Evolutionary conservation across 2,888 invertebrate genomes (phyloP), one percentile per base, ranked within the genome.

Genomic region (Hymenopus coronatus): DNA sequence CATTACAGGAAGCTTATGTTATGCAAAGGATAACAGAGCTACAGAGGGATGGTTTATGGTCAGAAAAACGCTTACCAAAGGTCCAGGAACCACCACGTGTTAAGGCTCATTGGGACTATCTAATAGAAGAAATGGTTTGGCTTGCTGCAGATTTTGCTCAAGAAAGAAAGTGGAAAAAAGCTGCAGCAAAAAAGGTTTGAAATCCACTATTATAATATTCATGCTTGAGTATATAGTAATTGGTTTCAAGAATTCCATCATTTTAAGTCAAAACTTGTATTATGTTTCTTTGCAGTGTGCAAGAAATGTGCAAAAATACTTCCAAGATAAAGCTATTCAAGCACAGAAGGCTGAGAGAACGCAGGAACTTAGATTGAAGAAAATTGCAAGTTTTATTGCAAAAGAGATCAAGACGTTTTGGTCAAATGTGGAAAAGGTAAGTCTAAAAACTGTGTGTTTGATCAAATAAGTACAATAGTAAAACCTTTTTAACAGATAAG

Each of bases 71-170:
- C 89, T 94, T 99, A 93, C 98, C 98, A 88, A 98, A 98, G 94
- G 96, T 98, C 91, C 96, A 97, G 92, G 98, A 98, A 94, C 98
- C 98, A 91, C 95, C 96, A 90, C 95, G 99, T 90, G 95, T 96
- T 88, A 99, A 99, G 94, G 97, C 98, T 46, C 99, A 99, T 93
- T 99, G 99, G 99, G 99, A 99, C 94, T 99, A 98, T 93, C 94
- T 99, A 91, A 94, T 99, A 83, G 99, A 99, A 93, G 99, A 99
- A 94, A 99, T 99, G 98, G 97, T 97, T 82, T 99, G 99, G 99
- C 94, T 99, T 91, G 98, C 99, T 82, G 97, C 98, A 82, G 99
- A 99, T 94, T 99, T 99, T 94, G 97, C 97, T 46, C 98, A 98
- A 93, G 99, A 99, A 93, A 95, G 99, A 90, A 99, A 98, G 93